These are phyloP conservation scores for Catalaphyllia jardinei DNA, from an alignment of 64 coral and sea anemone genomes.

Conservation along the genomic window DNA sequence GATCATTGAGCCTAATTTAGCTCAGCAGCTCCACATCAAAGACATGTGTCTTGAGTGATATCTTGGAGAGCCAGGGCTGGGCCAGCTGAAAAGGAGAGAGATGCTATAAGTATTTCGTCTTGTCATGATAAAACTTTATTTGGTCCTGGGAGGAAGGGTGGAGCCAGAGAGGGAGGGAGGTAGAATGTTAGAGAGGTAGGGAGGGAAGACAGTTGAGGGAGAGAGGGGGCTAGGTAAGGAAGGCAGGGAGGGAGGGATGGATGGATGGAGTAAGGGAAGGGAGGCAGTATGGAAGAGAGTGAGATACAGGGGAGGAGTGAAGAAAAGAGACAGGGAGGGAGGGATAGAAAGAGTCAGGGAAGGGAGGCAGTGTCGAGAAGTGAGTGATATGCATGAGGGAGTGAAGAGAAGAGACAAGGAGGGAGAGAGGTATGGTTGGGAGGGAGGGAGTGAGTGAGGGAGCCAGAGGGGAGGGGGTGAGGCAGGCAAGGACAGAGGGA, in stretches of 20 bases:
- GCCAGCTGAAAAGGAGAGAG: conserved; percentile 67
- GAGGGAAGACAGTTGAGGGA: not conserved
- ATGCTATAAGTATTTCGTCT: not conserved
- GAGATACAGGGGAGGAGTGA: not conserved
- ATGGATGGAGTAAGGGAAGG: not conserved
- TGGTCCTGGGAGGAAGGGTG: too few species aligned
- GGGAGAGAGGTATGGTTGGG: not conserved
- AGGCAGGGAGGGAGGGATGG: not conserved
- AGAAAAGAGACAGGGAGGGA: not conserved
- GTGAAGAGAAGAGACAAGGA: not conserved
- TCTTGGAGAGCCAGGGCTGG: conserved; percentile 76
- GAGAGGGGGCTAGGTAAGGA: not conserved
- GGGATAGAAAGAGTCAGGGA: not conserved
- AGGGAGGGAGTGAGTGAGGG: not conserved
- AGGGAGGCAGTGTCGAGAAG: too few species aligned
- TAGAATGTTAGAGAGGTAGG: not conserved
- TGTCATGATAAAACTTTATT: too few species aligned
- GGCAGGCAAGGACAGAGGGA: not conserved
- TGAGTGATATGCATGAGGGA: too few species aligned
- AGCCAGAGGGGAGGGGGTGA: not conserved
- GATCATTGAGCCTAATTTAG: not conserved
- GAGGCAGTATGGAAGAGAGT: too few species aligned
- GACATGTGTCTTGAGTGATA: conserved; percentile 63
- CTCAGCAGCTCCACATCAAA: conserved; percentile 74
- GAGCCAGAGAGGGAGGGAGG: not conserved